Base-by-base conservation (phyloP, 2,888 invertebrate species). In the Trissolcus brochymenae region DNA sequence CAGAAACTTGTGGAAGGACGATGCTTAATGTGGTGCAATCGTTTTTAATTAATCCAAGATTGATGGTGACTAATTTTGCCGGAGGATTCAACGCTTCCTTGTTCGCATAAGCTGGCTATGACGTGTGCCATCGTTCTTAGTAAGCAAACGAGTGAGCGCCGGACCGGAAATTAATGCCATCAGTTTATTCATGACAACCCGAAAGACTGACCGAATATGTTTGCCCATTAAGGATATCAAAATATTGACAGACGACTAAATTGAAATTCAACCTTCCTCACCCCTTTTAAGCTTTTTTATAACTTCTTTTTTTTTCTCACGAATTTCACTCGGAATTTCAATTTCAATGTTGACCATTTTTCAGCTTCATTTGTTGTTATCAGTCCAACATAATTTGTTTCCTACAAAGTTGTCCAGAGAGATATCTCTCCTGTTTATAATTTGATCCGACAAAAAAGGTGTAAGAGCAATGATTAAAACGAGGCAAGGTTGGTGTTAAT, bases 11-110 rank as follows among this genome's bases (percentile, higher is more conserved):
- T 17, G 53, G 54, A 35, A 64, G 59, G 68, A 67, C 59, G 62
- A 25, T 21, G 50, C 25, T 64, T 67, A 67, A 72, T 67, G 53
- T 54, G 40, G 53, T 54, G 55, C 68, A 77, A 77, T 65, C 64
- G 77, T 68, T 77, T 77, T 73, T 72, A 77, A 77, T 72, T 73
- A 77, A 62, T 59, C 55, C 50, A 73, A 68, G 77, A 77, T 73
- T 64, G 72, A 77, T 77, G 65, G 73, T 73, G 77, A 77, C 73
- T 77, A 77, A 73, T 72, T 54, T 65, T 40, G 60, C 62, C 40
- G 41, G 59, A 43, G 17, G 56, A 49, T 16, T 51, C 62, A 16
- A 60, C 59, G 35, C 60, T 65, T 65, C 51, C 70, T 60, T 53
- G 65, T 70, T 19, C 57, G 59, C 35, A 35, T 35, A 66, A 43